Conservation (phyloP, 2,113 vertebrate genomes). For the Tychaedon coryphoeus region DNA sequence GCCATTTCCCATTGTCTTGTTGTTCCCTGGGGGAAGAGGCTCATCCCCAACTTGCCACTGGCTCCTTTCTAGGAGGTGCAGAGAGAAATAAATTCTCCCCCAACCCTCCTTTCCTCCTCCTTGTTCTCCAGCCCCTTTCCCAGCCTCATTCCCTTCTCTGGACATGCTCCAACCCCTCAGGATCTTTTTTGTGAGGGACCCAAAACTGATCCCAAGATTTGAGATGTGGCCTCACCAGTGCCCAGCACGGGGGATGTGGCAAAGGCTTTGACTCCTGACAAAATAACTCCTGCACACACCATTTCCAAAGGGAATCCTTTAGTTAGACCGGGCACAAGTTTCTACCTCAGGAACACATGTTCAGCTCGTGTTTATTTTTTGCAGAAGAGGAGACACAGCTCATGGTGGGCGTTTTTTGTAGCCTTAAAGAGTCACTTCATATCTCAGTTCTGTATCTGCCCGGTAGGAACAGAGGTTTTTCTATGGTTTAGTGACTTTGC, state of each 20-base stretch:
- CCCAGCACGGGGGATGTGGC: neutral
- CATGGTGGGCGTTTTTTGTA: neutral
- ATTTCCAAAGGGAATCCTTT: neutral
- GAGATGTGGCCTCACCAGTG: neutral
- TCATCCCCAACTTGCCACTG: neutral
- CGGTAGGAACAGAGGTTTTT: neutral
- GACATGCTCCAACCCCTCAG: neutral
- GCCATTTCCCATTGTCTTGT: neutral
- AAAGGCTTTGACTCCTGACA: neutral
- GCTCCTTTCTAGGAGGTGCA: neutral
- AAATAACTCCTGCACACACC: neutral
- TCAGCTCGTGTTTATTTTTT: accelerated
- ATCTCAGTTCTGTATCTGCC: neutral
- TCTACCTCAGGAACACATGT: accelerated
- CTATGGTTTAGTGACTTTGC: accelerated
- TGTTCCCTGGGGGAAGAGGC: neutral
- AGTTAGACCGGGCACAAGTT: neutral
- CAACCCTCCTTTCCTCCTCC: neutral
- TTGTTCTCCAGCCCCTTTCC: neutral
- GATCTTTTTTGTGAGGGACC: too few species aligned
- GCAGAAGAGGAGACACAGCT: neutral
- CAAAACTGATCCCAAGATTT: neutral
- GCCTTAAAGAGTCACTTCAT: neutral
- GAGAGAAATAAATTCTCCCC: neutral
- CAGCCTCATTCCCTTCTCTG: neutral